Evolutionary conservation across 2,797 vertebrate genomes (phyloP).

Genomic region (Karalla daura): DNA sequence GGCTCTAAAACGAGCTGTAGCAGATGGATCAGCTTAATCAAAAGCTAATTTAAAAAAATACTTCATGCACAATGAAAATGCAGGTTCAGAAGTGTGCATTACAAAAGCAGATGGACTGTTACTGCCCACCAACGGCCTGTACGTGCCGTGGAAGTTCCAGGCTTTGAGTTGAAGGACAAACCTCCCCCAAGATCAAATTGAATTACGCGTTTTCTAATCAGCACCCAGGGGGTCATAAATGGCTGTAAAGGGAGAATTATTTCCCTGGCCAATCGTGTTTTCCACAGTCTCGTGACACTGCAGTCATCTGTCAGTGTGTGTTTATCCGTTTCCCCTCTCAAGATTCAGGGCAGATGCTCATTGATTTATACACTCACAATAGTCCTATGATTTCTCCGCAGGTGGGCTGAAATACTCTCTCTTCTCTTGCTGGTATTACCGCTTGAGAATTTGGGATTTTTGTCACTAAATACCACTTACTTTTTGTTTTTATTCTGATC

Average conservation of each 20-base stretch:
- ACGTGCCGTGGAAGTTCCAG: conserved; percentile 8
- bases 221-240: conserved; percentile 54
- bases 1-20: no score
- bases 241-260: conserved; percentile 60
- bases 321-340: background rate
- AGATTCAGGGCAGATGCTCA: background rate
- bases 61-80: no score
- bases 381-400: background rate
- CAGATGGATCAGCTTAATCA: no score
- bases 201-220: conserved; percentile 40
- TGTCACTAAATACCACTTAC: background rate
- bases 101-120: no score
- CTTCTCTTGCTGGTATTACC: background rate
- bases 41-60: no score
- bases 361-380: background rate
- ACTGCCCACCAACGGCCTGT: background rate
- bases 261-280: conserved; percentile 51
- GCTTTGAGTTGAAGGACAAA: conserved; percentile 54
- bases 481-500: background rate
- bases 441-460: background rate
- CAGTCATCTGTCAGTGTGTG: background rate
- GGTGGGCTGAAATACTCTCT: background rate
- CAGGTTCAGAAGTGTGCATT: no score
- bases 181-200: conserved; percentile 40
- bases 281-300: conserved; percentile 33